Conservation (phyloP, 2,113 vertebrate genomes). For the Oreochromis tanganicae region DNA sequence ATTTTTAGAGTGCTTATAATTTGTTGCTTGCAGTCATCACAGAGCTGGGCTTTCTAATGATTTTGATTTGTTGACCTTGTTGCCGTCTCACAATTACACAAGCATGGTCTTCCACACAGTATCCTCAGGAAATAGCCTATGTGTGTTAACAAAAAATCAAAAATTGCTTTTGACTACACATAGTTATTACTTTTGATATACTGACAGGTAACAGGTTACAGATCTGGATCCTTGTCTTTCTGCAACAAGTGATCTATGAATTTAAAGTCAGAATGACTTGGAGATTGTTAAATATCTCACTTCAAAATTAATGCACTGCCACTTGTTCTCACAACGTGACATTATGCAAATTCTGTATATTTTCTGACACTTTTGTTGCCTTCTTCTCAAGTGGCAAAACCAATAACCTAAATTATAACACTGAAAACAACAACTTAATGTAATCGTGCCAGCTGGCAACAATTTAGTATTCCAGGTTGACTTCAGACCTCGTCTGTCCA, state of each 20-base stretch:
- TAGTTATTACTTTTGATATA: not conserved
- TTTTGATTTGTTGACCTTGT: not conserved
- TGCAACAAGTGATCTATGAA: constrained; percentile 46
- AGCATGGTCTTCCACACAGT: not conserved
- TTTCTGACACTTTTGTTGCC: not conserved
- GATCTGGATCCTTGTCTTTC: not conserved
- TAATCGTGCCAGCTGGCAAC: constrained; percentile 6
- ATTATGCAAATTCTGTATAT: not conserved
- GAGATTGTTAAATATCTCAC: not conserved
- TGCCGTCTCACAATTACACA: not conserved
- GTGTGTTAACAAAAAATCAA: not conserved
- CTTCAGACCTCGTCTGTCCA: constrained; percentile 51
- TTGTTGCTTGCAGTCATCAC: not conserved
- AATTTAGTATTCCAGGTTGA: constrained; percentile 9
- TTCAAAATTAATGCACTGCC: not conserved
- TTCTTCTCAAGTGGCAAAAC: not conserved
- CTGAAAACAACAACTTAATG: not conserved
- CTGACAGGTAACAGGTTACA: not conserved
- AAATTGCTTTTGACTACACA: not conserved
- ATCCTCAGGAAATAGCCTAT: not conserved
- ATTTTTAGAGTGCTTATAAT: not conserved
- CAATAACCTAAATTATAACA: not conserved
- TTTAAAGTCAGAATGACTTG: not conserved
- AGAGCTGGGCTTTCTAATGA: not conserved
- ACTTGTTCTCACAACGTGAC: not conserved